Evolutionary conservation across 2,888 invertebrate genomes (phyloP), one percentile per base, ranked within the genome.

Genomic region (Ectropis crepuscularia): DNA sequence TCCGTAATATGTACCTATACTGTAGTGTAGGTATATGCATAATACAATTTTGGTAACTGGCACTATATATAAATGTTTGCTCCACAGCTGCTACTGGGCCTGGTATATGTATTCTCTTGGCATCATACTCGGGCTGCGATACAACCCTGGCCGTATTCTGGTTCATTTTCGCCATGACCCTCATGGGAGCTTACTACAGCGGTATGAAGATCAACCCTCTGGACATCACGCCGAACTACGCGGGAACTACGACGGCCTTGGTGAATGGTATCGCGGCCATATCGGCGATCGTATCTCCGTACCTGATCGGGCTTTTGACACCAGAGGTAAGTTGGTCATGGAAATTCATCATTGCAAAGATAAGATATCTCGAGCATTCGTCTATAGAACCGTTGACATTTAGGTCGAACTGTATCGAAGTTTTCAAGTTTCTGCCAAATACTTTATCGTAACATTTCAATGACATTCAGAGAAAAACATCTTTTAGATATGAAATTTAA

Each of bases 181-280:
- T 95, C 16, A 95, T 96, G 95, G 96, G 96, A 0, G 94, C 95
- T 2, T 96, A 95, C 80, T 96, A 96, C 85, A 94, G 95, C 64
- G 95, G 95, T 37, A 94, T 95, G 93, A 95, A 95, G 82, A 94
- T 95, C 50, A 95, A 95, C 74, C 93, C 95, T 0, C 82, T 95
- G 42, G 95, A 95, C 73, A 90, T 95, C 55, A 93, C 94, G 4
- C 94, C 95, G 0, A 95, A 95, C 77, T 95, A 94, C 74, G 94
- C 95, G 2, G 95, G 95, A 5, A 94, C 95, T 0, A 88, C 94
- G 6, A 95, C 95, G 76, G 95, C 95, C 0, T 83, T 95, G 72
- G 95, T 95, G 6, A 95, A 95, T 71, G 95, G 95, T 0, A 93
- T 94, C 16, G 95, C 95, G 6, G 94, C 95, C 0, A 82, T 95